Percentiles rank a stretch among this genome's conserved stretches.
Evolutionary conservation across 1,140 invertebrate species (phyloP).

Genomic region (Paraescarpia echinospica): DNA sequence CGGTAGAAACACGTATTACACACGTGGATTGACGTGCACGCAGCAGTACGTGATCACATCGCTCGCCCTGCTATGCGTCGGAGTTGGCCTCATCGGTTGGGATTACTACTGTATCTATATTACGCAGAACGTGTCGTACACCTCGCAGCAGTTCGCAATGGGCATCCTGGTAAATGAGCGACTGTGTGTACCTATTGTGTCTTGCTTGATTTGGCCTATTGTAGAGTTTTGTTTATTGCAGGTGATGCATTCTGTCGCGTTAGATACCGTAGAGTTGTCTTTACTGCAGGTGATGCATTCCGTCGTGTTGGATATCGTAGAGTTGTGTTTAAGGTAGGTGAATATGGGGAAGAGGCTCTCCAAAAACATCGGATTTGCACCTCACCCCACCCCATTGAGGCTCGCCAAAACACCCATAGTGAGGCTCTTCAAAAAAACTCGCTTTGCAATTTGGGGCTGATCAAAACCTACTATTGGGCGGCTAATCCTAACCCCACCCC

Average conservation of each 20-base stretch:
- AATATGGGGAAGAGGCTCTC: too few species aligned
- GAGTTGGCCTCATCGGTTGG: background rate
- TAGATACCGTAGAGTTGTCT: too few species aligned
- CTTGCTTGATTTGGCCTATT: background rate
- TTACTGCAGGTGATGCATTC: too few species aligned
- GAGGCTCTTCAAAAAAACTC: too few species aligned
- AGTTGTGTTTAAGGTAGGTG: background rate
- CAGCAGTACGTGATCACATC: background rate
- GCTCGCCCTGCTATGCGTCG: background rate
- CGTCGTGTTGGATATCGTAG: too few species aligned
- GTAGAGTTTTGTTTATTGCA: background rate
- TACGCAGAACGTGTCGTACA: background rate
- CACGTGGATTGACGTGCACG: background rate
- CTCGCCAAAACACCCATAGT: too few species aligned
- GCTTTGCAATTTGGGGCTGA: too few species aligned
- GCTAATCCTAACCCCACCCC: too few species aligned
- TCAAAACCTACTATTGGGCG: too few species aligned
- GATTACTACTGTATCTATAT: background rate
- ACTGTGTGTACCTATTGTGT: too few species aligned
- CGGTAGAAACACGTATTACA: background rate
- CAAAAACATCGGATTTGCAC: too few species aligned
- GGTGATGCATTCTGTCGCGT: background rate
- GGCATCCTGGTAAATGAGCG: background rate
- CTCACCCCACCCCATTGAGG: too few species aligned
- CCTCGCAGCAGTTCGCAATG: background rate